Conservation (phyloP, 2,888 invertebrate species). For the Polydrusus tereticollis region DNA sequence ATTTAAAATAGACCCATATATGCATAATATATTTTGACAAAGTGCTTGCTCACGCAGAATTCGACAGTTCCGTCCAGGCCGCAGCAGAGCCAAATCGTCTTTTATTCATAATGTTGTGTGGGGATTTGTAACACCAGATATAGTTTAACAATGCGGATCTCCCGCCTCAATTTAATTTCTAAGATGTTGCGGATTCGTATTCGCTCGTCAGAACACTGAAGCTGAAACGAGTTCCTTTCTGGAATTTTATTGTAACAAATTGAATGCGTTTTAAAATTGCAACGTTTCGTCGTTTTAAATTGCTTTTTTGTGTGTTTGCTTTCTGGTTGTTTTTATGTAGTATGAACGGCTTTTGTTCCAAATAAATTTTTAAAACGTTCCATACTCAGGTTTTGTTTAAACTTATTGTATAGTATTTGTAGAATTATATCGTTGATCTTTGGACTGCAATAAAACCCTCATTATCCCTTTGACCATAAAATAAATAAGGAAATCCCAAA, state of each 20-base stretch:
- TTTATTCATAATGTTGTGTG: constrained; percentile 6
- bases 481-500: no score
- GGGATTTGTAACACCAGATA: background rate
- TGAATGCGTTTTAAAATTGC: background rate
- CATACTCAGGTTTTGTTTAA: no score
- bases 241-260: background rate
- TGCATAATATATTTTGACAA: constrained; percentile 16
- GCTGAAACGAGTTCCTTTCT: background rate
- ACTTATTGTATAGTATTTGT: no score
- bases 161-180: constrained; percentile 1
- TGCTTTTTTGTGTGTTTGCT: background rate
- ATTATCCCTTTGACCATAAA: no score
- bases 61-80: constrained; percentile 6
- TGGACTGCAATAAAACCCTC: no score
- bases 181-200: constrained; percentile 2
- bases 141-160: background rate
- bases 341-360: no score
- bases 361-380: no score
- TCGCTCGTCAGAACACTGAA: background rate
- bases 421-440: no score
- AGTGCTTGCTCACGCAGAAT: constrained; percentile 8
- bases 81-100: background rate
- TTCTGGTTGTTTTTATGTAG: no score
- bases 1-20: constrained; percentile 3
- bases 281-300: background rate